Percentiles rank a stretch among this genome's conserved stretches.
These are phyloP conservation scores for Drosophila niveifrons DNA, from an alignment of 2,888 invertebrate genomes.

Conservation along the genomic window DNA sequence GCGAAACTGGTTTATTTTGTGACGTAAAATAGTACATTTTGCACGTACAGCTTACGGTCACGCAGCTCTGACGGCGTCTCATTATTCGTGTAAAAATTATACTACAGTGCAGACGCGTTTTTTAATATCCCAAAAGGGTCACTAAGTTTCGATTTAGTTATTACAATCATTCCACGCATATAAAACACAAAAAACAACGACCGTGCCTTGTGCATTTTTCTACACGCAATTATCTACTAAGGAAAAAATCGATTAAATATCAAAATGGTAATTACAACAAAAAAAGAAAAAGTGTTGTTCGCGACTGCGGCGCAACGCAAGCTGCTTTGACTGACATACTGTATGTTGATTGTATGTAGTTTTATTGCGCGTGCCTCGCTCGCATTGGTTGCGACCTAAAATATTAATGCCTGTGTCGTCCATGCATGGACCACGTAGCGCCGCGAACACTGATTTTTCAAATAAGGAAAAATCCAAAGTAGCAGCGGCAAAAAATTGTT, in stretches of 20 bases:
- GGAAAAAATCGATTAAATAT: constrained; percentile 74
- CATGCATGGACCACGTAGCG: constrained; percentile 32
- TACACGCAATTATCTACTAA: constrained; percentile 36
- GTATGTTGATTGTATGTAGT: constrained; percentile 30
- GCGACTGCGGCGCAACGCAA: constrained; percentile 52
- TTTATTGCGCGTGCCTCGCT: constrained; percentile 70
- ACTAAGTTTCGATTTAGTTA: constrained; percentile 44
- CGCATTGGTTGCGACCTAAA: constrained; percentile 37
- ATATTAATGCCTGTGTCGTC: constrained; percentile 43
- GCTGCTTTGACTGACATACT: constrained; percentile 43
- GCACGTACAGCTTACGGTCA: background rate
- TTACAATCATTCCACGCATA: constrained; percentile 68
- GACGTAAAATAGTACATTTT: background rate
- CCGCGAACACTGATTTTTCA: constrained; percentile 23
- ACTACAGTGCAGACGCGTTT: constrained; percentile 72
- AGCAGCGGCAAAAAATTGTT: constrained; percentile 47
- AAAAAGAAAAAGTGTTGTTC: constrained; percentile 15
- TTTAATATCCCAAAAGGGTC: constrained; percentile 26
- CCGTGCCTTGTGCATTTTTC: constrained; percentile 61
- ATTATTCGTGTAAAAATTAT: constrained; percentile 84
- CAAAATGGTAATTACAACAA: constrained; percentile 71
- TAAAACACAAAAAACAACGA: constrained; percentile 26
- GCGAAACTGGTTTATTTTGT: background rate
- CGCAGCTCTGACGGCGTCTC: constrained; percentile 80
- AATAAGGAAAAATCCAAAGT: constrained; percentile 29